A percentile compares a stretch with the other conserved stretches of the same genome.
Conservation (phyloP, 2,888 invertebrate genomes). For the Galerucella nymphaeae region DNA sequence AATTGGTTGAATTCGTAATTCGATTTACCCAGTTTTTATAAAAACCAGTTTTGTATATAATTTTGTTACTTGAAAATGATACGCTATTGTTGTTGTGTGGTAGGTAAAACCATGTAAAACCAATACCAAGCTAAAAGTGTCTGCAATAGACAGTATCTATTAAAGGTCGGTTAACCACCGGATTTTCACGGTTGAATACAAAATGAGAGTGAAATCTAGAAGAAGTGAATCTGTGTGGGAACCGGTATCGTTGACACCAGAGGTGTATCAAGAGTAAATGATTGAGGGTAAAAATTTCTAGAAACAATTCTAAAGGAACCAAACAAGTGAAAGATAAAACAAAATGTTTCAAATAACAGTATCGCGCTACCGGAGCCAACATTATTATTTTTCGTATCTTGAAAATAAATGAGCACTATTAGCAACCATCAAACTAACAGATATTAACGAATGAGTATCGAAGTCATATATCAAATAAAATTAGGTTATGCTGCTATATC, state of each 20-base stretch:
- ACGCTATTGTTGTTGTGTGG: slow-evolving; percentile 1
- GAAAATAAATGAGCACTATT: too few relatives aligned
- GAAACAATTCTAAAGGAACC: not conserved
- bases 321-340: too few relatives aligned
- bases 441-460: too few relatives aligned
- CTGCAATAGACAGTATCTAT: not conserved
- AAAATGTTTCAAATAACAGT: too few relatives aligned
- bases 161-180: not conserved
- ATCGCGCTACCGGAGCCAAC: too few relatives aligned
- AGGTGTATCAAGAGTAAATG: not conserved
- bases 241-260: not conserved
- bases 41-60: not conserved
- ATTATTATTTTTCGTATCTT: too few relatives aligned
- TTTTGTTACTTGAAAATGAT: not conserved
- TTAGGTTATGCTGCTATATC: too few relatives aligned
- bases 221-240: slow-evolving; percentile 19
- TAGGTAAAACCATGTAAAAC: not conserved
- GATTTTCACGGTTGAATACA: slow-evolving; percentile 7
- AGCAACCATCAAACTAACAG: too few relatives aligned
- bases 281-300: not conserved
- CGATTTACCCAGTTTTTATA: not conserved
- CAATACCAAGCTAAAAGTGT: not conserved
- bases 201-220: slow-evolving; percentile 11
- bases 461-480: too few relatives aligned
- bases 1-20: not conserved